Base-by-base conservation (phyloP, 2,888 invertebrate species). In the Caenorhabditis sp. region DNA sequence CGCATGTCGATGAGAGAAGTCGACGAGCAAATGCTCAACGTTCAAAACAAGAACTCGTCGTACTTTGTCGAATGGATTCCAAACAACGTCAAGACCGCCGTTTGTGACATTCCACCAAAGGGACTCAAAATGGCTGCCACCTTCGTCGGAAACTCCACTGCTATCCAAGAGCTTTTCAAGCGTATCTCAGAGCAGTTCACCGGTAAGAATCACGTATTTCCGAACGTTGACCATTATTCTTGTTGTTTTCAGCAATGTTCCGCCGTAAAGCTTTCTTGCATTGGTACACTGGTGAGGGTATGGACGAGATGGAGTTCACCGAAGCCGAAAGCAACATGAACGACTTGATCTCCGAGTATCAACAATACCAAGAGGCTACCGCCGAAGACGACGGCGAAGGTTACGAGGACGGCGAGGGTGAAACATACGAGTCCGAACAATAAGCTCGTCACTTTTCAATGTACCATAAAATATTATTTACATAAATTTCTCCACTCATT, bases 251-350 rank as follows among this genome's bases (percentile, higher is more conserved):
- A 62, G 93, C 93, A 86, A 94, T 95, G 95, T 95, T 95, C 91
- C 92, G 94, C 83, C 92, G 95, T 85, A 95, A 94, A 90, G 95
- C 95, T 88, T 95, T 95, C 92, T 91, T 95, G 89, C 95, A 95
- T 91, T 95, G 95, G 95, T 95, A 95, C 91, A 95, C 94, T 24
- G 95, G 95, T 64, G 95, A 95, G 90, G 95, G 95, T 72, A 95
- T 95, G 95, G 95, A 95, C 90, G 95, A 95, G 90, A 93, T 95
- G 93, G 95, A 95, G 90, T 95, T 95, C 90, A 94, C 93, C 66
- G 95, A 96, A 88, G 95, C 95, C 0, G 95, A 95, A 89, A 94
- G 94, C 87, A 95, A 95, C 91, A 94, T 96, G 91, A 94, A 90
- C 93, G 91, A 91, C 82, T 83, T 89, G 58, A 70, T 78, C 58